Conservation (phyloP, 1,140 invertebrate species). For the Drosophila setifemur region DNA sequence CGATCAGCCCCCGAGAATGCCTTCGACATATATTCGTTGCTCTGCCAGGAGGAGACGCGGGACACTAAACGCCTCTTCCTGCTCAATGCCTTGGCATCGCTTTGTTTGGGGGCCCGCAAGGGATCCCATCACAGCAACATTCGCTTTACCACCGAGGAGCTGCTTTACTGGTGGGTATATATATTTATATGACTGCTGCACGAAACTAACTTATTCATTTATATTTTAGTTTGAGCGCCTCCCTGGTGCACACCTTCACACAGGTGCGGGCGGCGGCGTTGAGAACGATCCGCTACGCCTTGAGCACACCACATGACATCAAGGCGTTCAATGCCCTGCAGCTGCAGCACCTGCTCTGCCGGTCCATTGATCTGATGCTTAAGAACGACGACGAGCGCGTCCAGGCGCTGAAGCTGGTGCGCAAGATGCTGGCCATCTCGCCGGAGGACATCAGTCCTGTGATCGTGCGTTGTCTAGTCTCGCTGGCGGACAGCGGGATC, state of each 20-base stretch:
- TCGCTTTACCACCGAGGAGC: conserved; percentile 89
- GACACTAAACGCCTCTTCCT: conserved; percentile 76
- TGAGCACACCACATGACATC: conserved; percentile 90
- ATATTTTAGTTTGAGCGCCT: conserved; percentile 88
- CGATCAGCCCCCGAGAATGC: conserved; percentile 75
- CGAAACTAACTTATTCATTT: background rate
- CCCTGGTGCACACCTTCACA: conserved; percentile 92
- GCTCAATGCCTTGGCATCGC: conserved; percentile 75
- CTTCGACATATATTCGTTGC: conserved; percentile 73
- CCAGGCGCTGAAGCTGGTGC: conserved; percentile 91
- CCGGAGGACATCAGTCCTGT: conserved; percentile 83
- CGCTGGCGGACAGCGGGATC: conserved; percentile 91
- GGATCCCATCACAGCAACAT: conserved; percentile 83
- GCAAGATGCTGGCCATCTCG: conserved; percentile 78
- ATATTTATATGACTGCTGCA: background rate
- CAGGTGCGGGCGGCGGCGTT: conserved; percentile 94
- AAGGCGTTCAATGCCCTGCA: conserved; percentile 90
- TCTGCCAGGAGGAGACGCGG: conserved; percentile 69
- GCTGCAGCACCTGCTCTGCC: conserved; percentile 90
- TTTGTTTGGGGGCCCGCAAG: conserved; percentile 79
- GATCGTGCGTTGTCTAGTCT: conserved; percentile 89
- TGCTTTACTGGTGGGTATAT: conserved; percentile 90
- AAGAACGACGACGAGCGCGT: conserved; percentile 94
- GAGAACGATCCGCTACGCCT: conserved; percentile 91
- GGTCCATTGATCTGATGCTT: conserved; percentile 91